Base-by-base conservation (phyloP, 2,113 vertebrate species). In the Vidua macroura region DNA sequence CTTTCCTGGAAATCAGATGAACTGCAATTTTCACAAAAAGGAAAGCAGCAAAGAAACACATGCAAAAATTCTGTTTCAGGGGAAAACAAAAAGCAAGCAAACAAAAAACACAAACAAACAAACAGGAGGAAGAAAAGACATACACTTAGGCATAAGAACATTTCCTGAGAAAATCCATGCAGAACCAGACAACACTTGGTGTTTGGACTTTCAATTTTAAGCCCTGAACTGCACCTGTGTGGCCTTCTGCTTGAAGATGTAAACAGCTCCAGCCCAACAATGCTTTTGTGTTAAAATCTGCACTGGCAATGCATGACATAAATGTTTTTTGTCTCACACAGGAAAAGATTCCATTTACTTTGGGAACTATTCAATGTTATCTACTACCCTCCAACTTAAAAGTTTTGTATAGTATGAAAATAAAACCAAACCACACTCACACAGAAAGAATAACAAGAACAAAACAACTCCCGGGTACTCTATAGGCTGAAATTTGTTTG, bases 401-500 rank as follows among this genome's bases (percentile, higher is more conserved):
- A 92, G 52, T 48, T 85, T 48, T 7, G 2, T 35, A 35, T 30
- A 58, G 33, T 43, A 86, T 69, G 49, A 87, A 74, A 94, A 87
- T 37, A 90, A 73, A 88, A 52, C 24, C 60, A 64, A 86, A 63
- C 23, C 13, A 70, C 0, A 0, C 70, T 84, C 33, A 43, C 51
- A 31, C 17, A 53, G 13, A 18, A 93, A 91, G 43, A 86, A 64
- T 41, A 96, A 64, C 69, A 89, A 85, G 91, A 55, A 88, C 52
- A 81, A 86, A 96, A 86, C 79, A 93, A 95, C 69, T 94, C 92
- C 72, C 0, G 3, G 85, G 76, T 81, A 84, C 64, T 68, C 83
- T 52, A 96, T 83, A 90, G 94, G 86, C 76, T 94, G 69, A 95
- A 96, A 94, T 96, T 96, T 96, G 92, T 96, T 96, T 96, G 86